phyloP scores from a whole-genome alignment of 2,888 invertebrate species.

The Limnephilus lunatus region DNA sequence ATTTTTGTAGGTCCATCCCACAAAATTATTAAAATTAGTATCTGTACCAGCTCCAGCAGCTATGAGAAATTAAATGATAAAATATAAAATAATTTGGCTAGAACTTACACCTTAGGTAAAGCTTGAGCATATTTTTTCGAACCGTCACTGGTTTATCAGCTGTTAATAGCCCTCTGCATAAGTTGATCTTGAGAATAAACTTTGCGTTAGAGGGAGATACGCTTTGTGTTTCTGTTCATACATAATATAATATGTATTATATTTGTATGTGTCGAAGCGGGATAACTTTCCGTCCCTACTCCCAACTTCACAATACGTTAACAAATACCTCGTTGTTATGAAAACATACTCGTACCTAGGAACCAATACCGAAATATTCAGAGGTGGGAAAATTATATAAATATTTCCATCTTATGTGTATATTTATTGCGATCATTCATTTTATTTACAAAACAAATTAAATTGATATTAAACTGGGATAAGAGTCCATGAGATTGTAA shows the following conservation, averaged over 20 bases:
- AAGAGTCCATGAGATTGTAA: no score
- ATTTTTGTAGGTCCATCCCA: no score
- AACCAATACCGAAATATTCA: background rate
- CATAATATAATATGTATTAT: background rate
- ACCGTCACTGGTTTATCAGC: conserved; percentile 35
- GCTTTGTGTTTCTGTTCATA: background rate
- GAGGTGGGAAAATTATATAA: background rate
- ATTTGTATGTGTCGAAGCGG: conserved; percentile 11
- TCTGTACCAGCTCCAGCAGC: no score
- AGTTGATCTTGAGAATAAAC: conserved; percentile 43
- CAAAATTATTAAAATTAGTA: no score
- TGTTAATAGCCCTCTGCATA: conserved; percentile 42
- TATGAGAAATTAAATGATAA: no score
- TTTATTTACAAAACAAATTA: background rate
- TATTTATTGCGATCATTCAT: no score
- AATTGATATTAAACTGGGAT: no score
- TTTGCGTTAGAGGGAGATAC: conserved; percentile 17
- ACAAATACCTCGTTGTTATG: background rate
- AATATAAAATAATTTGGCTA: no score
- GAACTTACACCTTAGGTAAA: background rate
- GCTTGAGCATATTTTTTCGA: background rate
- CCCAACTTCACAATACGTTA: conserved; percentile 2
- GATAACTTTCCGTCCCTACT: conserved; percentile 6
- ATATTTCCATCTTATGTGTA: background rate
- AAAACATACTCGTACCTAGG: background rate